Base-by-base conservation (phyloP, 2,113 vertebrate genomes). In the Esox niger region DNA sequence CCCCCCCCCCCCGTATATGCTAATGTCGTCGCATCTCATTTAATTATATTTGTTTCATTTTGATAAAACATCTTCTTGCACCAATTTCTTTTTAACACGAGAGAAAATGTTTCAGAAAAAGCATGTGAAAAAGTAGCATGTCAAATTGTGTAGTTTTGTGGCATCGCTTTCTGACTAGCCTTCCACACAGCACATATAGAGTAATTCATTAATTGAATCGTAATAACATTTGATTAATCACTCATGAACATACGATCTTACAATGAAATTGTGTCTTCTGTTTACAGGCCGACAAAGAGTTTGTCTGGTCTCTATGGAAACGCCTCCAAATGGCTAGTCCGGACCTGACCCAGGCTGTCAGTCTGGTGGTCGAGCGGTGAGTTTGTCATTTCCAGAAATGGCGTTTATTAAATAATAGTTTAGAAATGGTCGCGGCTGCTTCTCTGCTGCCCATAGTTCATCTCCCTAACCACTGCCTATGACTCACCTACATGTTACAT, bases 281-380 rank as follows among this genome's bases (percentile, higher is more conserved):
- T 62, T 33, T 54, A 77, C 85, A 97, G 96, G 94, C 94, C 76
- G 94, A 96, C 87, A 98, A 98, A 91, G 95, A 98, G 87, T 98
- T 99, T 90, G 92, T 97, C 73, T 98, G 94, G 94, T 96, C 92
- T 69, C 91, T 98, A 70, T 98, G 96, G 95, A 98, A 97, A 86
- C 87, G 86, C 35, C 92, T 98, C 9, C 95, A 95, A 78, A 86
- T 92, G 62, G 91, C 92, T 81, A 95, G 92, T 82, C 94, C 95
- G 73, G 93, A 97, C 87, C 72, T 97, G 84, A 93, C 93, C 66
- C 91, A 96, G 79, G 92, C 92, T 65, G 77, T 98, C 82, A 93
- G 93, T 78, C 86, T 97, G 76, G 86, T 95, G 76, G 91, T 96
- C 32, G 93, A 97, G 85, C 94, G 95, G 95, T 99, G 82, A 95